These are phyloP conservation scores for Brachymystax lenok DNA, from an alignment of 2,797 vertebrate genomes.

Conservation along the genomic window DNA sequence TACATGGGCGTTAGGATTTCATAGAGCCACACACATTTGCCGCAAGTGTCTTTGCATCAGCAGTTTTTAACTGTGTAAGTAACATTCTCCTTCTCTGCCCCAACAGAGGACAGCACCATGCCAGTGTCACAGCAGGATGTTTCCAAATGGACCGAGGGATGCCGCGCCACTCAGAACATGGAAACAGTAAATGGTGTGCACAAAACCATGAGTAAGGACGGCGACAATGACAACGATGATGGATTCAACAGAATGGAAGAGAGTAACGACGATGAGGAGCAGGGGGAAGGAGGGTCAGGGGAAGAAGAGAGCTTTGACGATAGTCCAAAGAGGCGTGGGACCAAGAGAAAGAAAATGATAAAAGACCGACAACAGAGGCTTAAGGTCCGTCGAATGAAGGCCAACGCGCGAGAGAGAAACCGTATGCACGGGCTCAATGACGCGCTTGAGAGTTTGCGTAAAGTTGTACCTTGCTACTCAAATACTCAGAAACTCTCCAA, in stretches of 20 bases:
- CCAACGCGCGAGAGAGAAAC: constrained; percentile 94
- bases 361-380: constrained; percentile 95
- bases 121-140: constrained; percentile 74
- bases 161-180: constrained; percentile 78
- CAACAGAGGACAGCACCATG: constrained; percentile 87
- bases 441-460: constrained; percentile 94
- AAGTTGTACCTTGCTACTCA: constrained; percentile 98
- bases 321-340: constrained; percentile 92
- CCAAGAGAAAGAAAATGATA: constrained; percentile 99
- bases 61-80: constrained; percentile 17
- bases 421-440: constrained; percentile 98
- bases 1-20: background rate
- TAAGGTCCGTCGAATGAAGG: constrained; percentile 94
- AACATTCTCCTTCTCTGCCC: constrained; percentile 60
- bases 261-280: constrained; percentile 78
- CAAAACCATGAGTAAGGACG: constrained; percentile 74
- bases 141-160: constrained; percentile 82
- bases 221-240: constrained; percentile 81
- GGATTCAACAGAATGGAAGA: constrained; percentile 63
- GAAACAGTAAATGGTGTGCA: constrained; percentile 83
- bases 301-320: constrained; percentile 84
- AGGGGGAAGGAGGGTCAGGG: constrained; percentile 67
- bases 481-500: constrained; percentile 98
- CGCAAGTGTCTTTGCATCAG: constrained; percentile 1
- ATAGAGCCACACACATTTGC: background rate